Conservation (phyloP, 2,113 vertebrate species). For the Lucifuga dentata region DNA sequence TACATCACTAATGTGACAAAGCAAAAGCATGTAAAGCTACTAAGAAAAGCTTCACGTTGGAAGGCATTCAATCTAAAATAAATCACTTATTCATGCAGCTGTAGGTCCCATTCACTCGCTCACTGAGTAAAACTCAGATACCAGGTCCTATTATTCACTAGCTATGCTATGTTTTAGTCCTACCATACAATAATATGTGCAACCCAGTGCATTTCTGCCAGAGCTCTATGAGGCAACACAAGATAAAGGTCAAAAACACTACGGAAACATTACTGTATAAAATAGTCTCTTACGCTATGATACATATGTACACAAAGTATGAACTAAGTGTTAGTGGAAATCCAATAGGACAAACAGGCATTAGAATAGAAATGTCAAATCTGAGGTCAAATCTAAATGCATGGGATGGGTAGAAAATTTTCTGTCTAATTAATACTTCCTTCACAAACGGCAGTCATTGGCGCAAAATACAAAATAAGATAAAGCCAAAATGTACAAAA, state of each 20-base stretch:
- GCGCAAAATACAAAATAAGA: constrained; percentile 60
- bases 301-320: constrained; percentile 56
- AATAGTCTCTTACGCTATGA: constrained; percentile 45
- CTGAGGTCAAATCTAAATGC: constrained; percentile 25
- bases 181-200: constrained; percentile 35
- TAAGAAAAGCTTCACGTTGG: constrained; percentile 19
- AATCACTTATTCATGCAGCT: too few relatives aligned
- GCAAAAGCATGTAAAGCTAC: constrained; percentile 21
- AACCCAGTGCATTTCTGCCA: constrained; percentile 30
- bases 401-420: constrained; percentile 50
- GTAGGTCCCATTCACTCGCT: not conserved
- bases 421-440: constrained; percentile 46
- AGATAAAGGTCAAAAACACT: constrained; percentile 17
- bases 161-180: constrained; percentile 6
- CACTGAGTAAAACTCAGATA: not conserved
- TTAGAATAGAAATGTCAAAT: constrained; percentile 33
- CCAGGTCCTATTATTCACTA: constrained; percentile 7
- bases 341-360: constrained; percentile 14
- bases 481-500: constrained; percentile 74
- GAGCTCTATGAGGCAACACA: constrained; percentile 22
- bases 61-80: constrained; percentile 37
- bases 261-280: constrained; percentile 51
- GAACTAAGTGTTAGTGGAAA: constrained; percentile 22
- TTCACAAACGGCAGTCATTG: constrained; percentile 74
- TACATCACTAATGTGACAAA: not conserved